A percentile compares a stretch with the other conserved stretches of the same genome.
Conservation (phyloP, 30 jellyfish, hydroid and myxozoan genomes). For the Sanderia malayensis region DNA sequence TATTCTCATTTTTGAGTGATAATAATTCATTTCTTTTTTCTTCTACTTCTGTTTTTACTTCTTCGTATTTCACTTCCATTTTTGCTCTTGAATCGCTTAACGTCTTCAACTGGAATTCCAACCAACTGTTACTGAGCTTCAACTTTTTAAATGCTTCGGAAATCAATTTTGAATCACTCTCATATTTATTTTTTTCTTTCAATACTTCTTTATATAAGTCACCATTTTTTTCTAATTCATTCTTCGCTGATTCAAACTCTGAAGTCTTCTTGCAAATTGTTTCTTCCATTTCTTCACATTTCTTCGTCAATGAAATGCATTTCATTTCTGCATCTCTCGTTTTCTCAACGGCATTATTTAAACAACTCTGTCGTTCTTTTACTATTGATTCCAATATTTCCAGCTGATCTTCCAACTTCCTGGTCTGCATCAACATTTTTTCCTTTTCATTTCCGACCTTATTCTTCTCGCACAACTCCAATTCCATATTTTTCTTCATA, state of each 20-base stretch:
- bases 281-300: constrained; percentile 9
- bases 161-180: constrained; percentile 23
- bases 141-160: constrained; percentile 56
- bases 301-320: constrained; percentile 2
- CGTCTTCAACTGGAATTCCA: constrained; percentile 50
- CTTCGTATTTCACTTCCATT: constrained; percentile 53
- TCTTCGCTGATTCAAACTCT: constrained; percentile 25
- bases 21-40: constrained; percentile 5
- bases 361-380: not conserved
- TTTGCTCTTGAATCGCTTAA: constrained; percentile 56
- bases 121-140: constrained; percentile 51
- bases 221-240: constrained; percentile 7
- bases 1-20: constrained; percentile 33
- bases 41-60: constrained; percentile 20
- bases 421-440: constrained; percentile 20
- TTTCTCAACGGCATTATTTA: constrained; percentile 26
- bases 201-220: not conserved
- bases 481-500: constrained; percentile 26
- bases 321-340: not conserved
- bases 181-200: constrained; percentile 25
- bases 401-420: constrained; percentile 21
- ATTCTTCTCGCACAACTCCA: constrained; percentile 6
- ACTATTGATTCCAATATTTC: constrained; percentile 9
- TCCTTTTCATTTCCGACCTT: not conserved
- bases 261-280: constrained; percentile 2